Percentiles rank a stretch among this genome's conserved stretches.
These are phyloP conservation scores for Oligia fasciuncula DNA, from an alignment of 2,888 invertebrate genomes.

Conservation along the genomic window DNA sequence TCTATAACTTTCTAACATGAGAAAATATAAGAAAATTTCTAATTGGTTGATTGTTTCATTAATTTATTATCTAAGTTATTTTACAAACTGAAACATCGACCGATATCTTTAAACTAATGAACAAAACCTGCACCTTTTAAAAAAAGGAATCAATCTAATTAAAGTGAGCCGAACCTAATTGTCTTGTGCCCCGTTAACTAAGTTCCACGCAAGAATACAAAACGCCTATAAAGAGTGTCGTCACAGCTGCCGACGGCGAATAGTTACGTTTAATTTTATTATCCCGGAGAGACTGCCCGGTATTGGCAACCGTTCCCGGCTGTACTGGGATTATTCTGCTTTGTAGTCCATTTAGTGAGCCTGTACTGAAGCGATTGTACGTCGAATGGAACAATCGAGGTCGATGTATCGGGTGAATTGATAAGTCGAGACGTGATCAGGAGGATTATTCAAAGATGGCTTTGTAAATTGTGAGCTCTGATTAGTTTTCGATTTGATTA, in stretches of 20 bases:
- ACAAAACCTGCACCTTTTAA: slow-evolving; percentile 24
- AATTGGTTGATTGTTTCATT: neutral
- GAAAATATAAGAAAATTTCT: neutral
- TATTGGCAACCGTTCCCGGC: slow-evolving; percentile 58
- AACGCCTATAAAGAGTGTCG: slow-evolving; percentile 55
- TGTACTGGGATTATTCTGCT: slow-evolving; percentile 55
- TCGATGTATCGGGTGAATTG: slow-evolving; percentile 38
- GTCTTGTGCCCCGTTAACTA: slow-evolving; percentile 43
- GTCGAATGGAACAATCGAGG: slow-evolving; percentile 29
- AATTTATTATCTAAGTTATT: neutral
- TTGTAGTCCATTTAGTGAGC: slow-evolving; percentile 55
- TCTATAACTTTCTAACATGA: neutral
- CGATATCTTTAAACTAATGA: slow-evolving; percentile 18
- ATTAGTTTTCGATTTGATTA: neutral
- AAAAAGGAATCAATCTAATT: slow-evolving; percentile 48
- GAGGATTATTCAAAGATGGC: slow-evolving; percentile 1
- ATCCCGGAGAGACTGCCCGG: slow-evolving; percentile 49
- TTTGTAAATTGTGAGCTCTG: neutral
- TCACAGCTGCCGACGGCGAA: slow-evolving; percentile 52
- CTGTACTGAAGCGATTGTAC: slow-evolving; percentile 37
- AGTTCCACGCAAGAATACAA: slow-evolving; percentile 61
- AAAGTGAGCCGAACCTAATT: slow-evolving; percentile 51
- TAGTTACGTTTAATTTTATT: slow-evolving; percentile 67
- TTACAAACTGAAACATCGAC: slow-evolving; percentile 7
- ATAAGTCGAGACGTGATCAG: slow-evolving; percentile 23